phyloP scores from a whole-genome alignment of 2,113 vertebrate species.

The Vulpes ferrilata region DNA sequence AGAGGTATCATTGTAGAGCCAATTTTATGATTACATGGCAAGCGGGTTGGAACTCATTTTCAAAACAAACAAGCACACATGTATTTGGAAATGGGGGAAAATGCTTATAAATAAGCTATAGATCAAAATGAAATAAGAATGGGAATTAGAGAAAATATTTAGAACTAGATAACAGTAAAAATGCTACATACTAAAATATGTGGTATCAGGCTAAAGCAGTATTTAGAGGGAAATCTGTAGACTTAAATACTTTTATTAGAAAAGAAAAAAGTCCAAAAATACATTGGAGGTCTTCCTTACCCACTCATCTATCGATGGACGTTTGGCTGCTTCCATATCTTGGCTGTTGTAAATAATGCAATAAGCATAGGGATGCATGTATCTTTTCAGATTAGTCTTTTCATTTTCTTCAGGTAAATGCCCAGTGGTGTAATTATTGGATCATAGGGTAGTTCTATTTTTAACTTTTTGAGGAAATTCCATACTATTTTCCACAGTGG shows the following conservation, averaged over 20 bases:
- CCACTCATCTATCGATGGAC: not conserved
- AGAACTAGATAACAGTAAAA: not conserved
- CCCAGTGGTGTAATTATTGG: not conserved
- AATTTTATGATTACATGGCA: not conserved
- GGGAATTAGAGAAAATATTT: not conserved
- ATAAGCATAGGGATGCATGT: not conserved
- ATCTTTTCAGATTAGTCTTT: not conserved
- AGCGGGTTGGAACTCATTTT: not conserved
- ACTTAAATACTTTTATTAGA: not conserved
- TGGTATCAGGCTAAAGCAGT: not conserved
- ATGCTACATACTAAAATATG: not conserved
- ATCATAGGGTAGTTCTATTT: not conserved
- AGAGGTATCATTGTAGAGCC: not conserved
- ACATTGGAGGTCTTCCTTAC: not conserved
- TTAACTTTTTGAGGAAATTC: not conserved
- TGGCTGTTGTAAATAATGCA: not conserved
- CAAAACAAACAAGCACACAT: not conserved
- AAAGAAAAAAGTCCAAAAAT: not conserved
- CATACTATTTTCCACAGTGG: not conserved
- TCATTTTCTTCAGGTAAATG: not conserved
- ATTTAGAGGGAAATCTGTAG: not conserved
- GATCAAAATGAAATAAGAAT: constrained; percentile 12
- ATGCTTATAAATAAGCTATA: not conserved
- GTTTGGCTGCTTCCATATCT: not conserved
- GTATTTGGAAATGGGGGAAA: not conserved